Percentiles rank a stretch among this genome's conserved stretches.
Conservation (phyloP, 1,140 invertebrate species). For the Globodera ellingtonae region DNA sequence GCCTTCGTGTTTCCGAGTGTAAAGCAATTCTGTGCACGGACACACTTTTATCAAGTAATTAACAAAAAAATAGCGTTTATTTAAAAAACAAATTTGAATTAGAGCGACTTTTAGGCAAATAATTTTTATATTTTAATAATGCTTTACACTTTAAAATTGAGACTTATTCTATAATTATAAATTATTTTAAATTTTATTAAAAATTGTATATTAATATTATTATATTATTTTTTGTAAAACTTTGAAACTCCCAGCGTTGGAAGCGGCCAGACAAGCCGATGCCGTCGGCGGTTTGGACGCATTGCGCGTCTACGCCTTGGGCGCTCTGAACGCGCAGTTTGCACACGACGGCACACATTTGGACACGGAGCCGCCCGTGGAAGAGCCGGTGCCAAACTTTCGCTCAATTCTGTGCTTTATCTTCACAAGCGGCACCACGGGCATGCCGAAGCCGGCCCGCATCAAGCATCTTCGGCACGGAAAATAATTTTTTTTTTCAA, state of each 20-base stretch:
- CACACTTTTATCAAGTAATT: conserved; percentile 33
- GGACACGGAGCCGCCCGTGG: conserved; percentile 38
- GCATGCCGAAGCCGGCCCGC: conserved; percentile 66
- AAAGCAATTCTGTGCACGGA: conserved; percentile 50
- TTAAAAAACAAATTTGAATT: neutral
- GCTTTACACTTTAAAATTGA: no score
- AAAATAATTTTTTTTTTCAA: neutral
- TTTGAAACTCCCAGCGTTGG: neutral
- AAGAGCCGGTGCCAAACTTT: conserved; percentile 47
- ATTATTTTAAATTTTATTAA: no score
- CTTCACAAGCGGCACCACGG: conserved; percentile 66
- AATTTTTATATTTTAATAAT: no score
- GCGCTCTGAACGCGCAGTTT: neutral
- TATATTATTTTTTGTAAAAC: neutral
- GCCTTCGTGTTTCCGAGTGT: conserved; percentile 41
- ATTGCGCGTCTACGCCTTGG: neutral
- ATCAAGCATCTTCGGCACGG: conserved; percentile 64
- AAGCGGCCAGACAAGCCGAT: neutral
- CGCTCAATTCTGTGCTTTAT: conserved; percentile 65
- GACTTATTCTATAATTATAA: no score
- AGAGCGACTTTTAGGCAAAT: neutral
- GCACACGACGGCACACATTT: neutral
- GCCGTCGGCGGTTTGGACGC: neutral
- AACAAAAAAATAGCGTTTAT: conserved; percentile 36
- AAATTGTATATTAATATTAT: neutral